Evolutionary conservation across 2,113 vertebrate genomes (phyloP), one percentile per base, ranked within the genome.

Genomic region (Odocoileus virginianus): DNA sequence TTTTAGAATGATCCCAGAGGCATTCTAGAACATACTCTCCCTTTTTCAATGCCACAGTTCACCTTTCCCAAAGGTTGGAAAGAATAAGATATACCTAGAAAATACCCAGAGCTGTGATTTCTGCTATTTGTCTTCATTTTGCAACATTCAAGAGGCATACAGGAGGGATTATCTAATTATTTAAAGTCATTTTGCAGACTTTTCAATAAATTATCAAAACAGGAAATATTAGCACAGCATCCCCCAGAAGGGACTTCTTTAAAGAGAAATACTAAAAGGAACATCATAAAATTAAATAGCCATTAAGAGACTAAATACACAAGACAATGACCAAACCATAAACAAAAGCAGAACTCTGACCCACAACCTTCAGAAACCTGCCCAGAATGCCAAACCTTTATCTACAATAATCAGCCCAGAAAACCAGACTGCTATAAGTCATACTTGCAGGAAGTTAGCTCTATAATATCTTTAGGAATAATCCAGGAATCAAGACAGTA

Each of bases 181-280:
- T 52, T 97, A 81, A 91, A 58, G 19, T 87, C 76, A 85, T 83
- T 94, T 91, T 84, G 25, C 61, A 78, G 28, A 93, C 58, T 92
- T 60, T 89, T 89, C 15, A 64, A 30, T 67, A 67, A 87, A 87
- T 36, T 93, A 36, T 86, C 47, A 79, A 95, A 89, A 86, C 33
- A 94, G 27, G 74, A 92, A 93, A 47, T 60, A 89, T 85, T 81
- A 61, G 6, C 71, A 45, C 4, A 50, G 40, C 25, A 91, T 64
- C 33, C 27, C 28, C 33, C n/a, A 28, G 27, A 84, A 57, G 36
- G 28, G 17, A 47, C 64, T 90, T 86, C 71, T 76, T 40, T 3
- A 74, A 82, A 95, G 47, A n/a, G 47, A 40, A 67, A 30, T 76
- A 14, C 2, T 74, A 86, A 19, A 87, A 7, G 40, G 33, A 89